A percentile compares a stretch with the other conserved stretches of the same genome.
Evolutionary conservation across 2,888 invertebrate species (phyloP).

Genomic region (Sussaba pulchella): DNA sequence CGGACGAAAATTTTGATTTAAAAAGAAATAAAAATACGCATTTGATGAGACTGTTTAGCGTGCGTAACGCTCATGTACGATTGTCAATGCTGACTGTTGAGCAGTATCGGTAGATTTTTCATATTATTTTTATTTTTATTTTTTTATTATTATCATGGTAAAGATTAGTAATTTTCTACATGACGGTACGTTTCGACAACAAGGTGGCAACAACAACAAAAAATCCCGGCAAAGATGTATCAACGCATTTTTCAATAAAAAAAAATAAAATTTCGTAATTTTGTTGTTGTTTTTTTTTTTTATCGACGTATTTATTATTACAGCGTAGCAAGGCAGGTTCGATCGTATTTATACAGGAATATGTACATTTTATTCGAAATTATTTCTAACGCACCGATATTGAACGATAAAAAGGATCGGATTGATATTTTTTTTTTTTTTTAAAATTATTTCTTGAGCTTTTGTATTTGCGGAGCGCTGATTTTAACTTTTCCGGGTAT

Average conservation of each 20-base stretch:
- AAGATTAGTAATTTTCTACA: background rate
- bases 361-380: slow-evolving; percentile 25
- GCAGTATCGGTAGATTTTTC: slow-evolving; percentile 36
- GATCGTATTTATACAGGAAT: slow-evolving; percentile 54
- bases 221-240: slow-evolving; percentile 35
- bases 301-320: background rate
- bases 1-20: background rate
- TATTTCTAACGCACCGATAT: background rate
- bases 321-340: slow-evolving; percentile 7
- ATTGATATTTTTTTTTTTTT: background rate
- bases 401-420: background rate
- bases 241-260: slow-evolving; percentile 62
- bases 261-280: slow-evolving; percentile 53
- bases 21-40: slow-evolving; percentile 22
- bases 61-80: slow-evolving; percentile 27
- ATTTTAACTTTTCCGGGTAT: slow-evolving; percentile 99
- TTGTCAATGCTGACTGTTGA: slow-evolving; percentile 56
- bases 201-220: slow-evolving; percentile 14
- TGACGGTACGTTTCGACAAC: slow-evolving; percentile 14
- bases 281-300: background rate
- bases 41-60: slow-evolving; percentile 22
- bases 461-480: slow-evolving; percentile 93
- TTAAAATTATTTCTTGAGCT: slow-evolving; percentile 86
- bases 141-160: slow-evolving; percentile 21
- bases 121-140: slow-evolving; percentile 17